Base-by-base conservation (phyloP, 1,140 invertebrate species). In the Zaprionus inermis region DNA sequence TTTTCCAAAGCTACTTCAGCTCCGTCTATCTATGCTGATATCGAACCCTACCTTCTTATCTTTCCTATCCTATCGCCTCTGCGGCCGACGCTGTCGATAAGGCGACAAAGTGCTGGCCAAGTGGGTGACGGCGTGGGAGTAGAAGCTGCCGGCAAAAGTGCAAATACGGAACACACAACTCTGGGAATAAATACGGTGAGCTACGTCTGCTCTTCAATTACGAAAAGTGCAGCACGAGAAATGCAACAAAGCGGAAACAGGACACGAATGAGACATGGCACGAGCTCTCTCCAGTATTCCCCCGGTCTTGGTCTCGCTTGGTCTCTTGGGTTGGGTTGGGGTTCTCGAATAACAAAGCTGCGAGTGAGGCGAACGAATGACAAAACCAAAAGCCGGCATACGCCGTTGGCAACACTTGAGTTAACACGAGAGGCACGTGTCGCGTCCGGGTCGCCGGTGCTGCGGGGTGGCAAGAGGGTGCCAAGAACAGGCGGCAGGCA, bases 391-490 rank as follows among this genome's bases (percentile, higher is more conserved):
- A 77, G 75, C 71, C 58, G 55, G 55, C 65, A 46, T 49, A 11
- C 44, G 63, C 52, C 68, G 61, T 46, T 61, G 64, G 65, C 79
- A 76, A 81, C 79, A 79, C 79, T 81, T 73, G 72, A 81, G 76
- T 76, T 82, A 79, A 79, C 79, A 82, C 73, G 74, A 68, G 56
- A 69, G 67, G 76, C 76, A 81, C 73, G 73, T 76, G 73, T 72
- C 73, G 52, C 34, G 60, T n/a, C 64, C 60, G 61, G 51, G 24
- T n/a, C n/a, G 11, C 9, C 49, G 52, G 4, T 3, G 46, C 11
- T 1, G n/a, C 28, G 14, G 24, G 36, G 24, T 3, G 46, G 2
- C n/a, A n/a, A n/a, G n/a, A n/a, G n/a, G n/a, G n/a, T n/a, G n/a
- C n/a, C n/a, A n/a, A n/a, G n/a, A n/a, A n/a, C n/a, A n/a, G n/a